Evolutionary conservation across 2,113 vertebrate genomes (phyloP).

Genomic region (Neomonachus schauinslandi): DNA sequence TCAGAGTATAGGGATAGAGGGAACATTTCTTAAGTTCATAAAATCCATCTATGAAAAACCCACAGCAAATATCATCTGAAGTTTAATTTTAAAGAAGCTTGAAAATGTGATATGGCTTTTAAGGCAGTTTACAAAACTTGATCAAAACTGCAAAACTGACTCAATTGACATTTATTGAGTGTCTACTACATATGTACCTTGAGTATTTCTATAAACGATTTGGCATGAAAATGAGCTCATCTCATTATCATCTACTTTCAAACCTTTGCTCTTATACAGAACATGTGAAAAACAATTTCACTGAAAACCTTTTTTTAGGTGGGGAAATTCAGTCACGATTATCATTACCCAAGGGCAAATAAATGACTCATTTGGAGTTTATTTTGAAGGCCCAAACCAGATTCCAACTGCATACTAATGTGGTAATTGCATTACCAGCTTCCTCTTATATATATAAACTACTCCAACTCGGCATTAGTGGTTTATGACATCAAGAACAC

Average conservation of each 20-base stretch:
- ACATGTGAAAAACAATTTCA: background rate
- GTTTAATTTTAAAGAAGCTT: background rate
- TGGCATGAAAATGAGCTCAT: background rate
- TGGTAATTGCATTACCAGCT: background rate
- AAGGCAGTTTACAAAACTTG: background rate
- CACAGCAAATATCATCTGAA: background rate
- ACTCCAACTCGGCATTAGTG: slow-evolving; percentile 53
- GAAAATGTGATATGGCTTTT: background rate
- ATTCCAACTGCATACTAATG: background rate
- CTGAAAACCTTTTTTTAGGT: background rate
- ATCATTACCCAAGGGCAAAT: slow-evolving; percentile 48
- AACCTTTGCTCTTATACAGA: background rate
- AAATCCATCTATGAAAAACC: too few relatives aligned
- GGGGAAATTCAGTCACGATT: background rate
- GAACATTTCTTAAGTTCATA: too few relatives aligned
- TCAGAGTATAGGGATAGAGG: too few relatives aligned
- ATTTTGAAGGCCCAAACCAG: background rate
- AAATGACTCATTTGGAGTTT: slow-evolving; percentile 37
- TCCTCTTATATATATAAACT: slow-evolving; percentile 64
- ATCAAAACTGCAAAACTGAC: slow-evolving; percentile 19
- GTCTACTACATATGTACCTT: background rate
- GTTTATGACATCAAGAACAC: slow-evolving; percentile 59
- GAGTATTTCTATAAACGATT: background rate
- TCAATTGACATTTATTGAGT: background rate
- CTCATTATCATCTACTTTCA: background rate